These are phyloP conservation scores for Pundamilia nyererei DNA, from an alignment of 2,113 vertebrate genomes.

Conservation along the genomic window DNA sequence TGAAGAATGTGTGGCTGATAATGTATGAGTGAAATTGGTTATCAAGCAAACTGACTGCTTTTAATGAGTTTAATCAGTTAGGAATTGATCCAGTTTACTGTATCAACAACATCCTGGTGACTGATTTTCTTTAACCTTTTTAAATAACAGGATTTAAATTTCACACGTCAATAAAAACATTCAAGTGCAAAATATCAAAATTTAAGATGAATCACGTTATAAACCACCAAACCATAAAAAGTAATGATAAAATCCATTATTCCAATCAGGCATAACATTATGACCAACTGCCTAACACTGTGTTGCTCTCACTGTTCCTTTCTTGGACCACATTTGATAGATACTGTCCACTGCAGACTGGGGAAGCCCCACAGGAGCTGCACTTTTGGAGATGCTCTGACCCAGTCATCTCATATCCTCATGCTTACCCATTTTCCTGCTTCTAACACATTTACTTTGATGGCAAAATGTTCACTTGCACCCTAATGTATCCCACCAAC, in stretches of 20 bases:
- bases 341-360: not conserved
- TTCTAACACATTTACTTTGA: not conserved
- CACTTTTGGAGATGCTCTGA: not conserved
- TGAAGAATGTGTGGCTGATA: not conserved
- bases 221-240: not conserved
- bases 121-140: not conserved
- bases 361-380: not conserved
- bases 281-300: not conserved
- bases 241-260: not conserved
- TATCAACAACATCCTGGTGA: not conserved
- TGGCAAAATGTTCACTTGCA: not conserved
- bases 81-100: not conserved
- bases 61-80: not conserved
- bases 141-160: not conserved
- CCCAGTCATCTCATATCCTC: not conserved
- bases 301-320: not conserved
- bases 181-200: not conserved
- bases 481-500: not conserved
- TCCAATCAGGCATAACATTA: not conserved
- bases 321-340: not conserved
- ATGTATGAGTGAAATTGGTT: not conserved
- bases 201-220: not conserved
- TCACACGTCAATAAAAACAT: not conserved
- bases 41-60: not conserved
- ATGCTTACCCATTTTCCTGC: not conserved